Base-by-base conservation (phyloP, 2,113 vertebrate genomes). In the Pelecanus crispus region DNA sequence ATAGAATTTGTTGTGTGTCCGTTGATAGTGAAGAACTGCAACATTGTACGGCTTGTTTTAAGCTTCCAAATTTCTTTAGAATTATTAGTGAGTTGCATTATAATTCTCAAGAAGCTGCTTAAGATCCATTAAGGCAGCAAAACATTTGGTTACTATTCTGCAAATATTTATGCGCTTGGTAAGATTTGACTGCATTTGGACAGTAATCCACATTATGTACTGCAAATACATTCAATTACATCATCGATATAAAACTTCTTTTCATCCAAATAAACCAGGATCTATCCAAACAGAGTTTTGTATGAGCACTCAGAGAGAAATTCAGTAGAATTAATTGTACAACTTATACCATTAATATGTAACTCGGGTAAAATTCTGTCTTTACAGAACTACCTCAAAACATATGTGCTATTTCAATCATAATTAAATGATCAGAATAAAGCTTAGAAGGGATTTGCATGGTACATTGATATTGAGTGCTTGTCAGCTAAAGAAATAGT, bases 181-280 rank as follows among this genome's bases (percentile, higher is more conserved):
- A 90, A 82, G 38, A 73, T 87, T 4, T 70, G 34, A 89, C 44
- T 63, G 73, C 70, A 90, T 91, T 68, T 0, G 17, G 62, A 86
- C 38, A 86, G 53, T 40, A 77, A 83, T 75, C 52, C 36, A 91
- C 32, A 66, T 61, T 82, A 86, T 0, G 17, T 88, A 70, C 71
- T 82, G 79, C 63, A 96, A 78, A 88, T 81, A 96, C 75, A 96
- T 92, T 95, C 63, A 90, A 17, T 59, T 92, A 88, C 45, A 96
- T 66, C 47, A 71, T 81, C 62, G 66, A 6, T 80, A 87, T 65
- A 83, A 94, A 92, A 79, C 17, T 85, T 93, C 34, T 70, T 93
- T 88, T 68, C 53, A 85, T 58, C 55, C 50, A 86, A 42, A 88
- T 70, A 90, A 90, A 86, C 29, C 47, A 79, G 13, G 38, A 72